Evolutionary conservation across 2,888 invertebrate species (phyloP).

Genomic region (Onthophagus sagittarius): DNA sequence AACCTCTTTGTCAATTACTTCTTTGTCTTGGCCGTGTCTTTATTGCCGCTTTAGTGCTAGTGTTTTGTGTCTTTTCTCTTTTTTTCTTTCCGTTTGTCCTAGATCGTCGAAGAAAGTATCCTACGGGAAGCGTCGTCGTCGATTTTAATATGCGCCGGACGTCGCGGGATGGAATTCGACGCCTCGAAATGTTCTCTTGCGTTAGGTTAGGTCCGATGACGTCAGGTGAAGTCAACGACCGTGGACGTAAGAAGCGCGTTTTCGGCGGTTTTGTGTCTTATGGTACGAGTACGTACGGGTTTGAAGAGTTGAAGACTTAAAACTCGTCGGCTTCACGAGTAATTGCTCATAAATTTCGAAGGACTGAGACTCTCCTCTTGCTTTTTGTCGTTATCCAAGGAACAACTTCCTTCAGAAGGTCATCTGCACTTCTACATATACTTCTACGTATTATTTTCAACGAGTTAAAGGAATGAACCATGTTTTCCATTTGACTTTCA

Average conservation of each 20-base stretch:
- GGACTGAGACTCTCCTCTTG: background rate
- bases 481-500: too few relatives aligned
- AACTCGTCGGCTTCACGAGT: background rate
- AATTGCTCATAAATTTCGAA: background rate
- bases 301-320: background rate
- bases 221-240: conserved; percentile 10
- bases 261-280: background rate
- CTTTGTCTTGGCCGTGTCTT: background rate
- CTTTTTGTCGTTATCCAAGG: background rate
- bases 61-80: background rate
- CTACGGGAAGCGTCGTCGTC: background rate
- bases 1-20: background rate
- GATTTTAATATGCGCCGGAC: background rate
- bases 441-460: background rate
- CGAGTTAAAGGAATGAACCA: too few relatives aligned
- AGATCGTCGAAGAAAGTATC: background rate
- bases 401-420: background rate
- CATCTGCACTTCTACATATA: background rate
- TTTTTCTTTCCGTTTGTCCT: background rate
- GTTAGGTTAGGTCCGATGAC: conserved; percentile 12
- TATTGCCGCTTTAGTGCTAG: background rate
- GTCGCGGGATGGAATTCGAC: background rate
- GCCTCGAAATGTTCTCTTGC: background rate
- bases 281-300: background rate
- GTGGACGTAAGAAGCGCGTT: conserved; percentile 1